Conservation (phyloP, 2,888 invertebrate genomes). For the Brachyptera putata region DNA sequence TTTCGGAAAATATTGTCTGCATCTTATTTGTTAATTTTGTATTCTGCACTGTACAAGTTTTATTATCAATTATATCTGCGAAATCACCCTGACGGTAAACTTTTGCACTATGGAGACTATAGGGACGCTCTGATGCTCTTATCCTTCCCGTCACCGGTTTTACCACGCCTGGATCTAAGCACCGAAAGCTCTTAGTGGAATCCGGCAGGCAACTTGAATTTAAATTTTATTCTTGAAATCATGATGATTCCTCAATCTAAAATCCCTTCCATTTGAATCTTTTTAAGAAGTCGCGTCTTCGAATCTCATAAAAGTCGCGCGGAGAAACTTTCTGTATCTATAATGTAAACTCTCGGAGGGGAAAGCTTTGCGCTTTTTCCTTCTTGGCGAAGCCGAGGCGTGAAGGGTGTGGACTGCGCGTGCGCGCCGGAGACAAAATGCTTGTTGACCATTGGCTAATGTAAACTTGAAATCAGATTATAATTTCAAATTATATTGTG, state of each 20-base stretch:
- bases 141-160: neutral
- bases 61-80: too few species aligned
- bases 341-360: neutral
- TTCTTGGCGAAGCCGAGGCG: neutral
- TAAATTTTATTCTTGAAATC: slow-evolving; percentile 12
- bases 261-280: slow-evolving; percentile 9
- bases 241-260: slow-evolving; percentile 12
- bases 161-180: neutral
- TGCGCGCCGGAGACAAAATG: too few species aligned
- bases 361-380: neutral
- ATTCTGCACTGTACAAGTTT: too few species aligned
- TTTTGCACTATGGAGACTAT: too few species aligned
- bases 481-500: too few species aligned
- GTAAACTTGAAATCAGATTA: too few species aligned
- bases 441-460: too few species aligned
- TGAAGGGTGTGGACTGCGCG: neutral
- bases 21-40: too few species aligned
- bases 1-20: too few species aligned
- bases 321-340: neutral
- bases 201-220: slow-evolving; percentile 5
- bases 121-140: too few species aligned
- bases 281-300: neutral
- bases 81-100: too few species aligned
- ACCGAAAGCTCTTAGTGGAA: slow-evolving; percentile 15
- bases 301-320: slow-evolving; percentile 3